Evolutionary conservation across 2,888 invertebrate species (phyloP).

Genomic region (Caenorhabditis macrosperma): DNA sequence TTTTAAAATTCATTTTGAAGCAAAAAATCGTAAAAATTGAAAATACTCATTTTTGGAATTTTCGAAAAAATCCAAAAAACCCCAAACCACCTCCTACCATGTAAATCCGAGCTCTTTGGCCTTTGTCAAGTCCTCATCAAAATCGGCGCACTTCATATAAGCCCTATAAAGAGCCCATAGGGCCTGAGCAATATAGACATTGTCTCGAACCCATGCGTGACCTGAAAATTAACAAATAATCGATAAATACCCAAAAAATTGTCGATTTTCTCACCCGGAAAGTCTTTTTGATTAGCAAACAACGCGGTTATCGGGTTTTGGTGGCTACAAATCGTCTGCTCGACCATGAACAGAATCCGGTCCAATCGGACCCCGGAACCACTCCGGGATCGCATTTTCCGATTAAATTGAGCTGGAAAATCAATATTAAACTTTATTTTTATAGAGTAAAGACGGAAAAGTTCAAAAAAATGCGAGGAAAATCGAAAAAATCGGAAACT

Average conservation of each 20-base stretch:
- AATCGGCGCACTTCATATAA: conserved; percentile 98
- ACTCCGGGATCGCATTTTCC: conserved; percentile 80
- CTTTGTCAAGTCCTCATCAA: conserved; percentile 97
- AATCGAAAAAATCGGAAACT: not conserved
- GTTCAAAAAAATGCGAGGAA: not conserved
- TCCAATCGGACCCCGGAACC: conserved; percentile 87
- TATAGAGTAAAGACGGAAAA: not conserved
- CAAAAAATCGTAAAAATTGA: not conserved
- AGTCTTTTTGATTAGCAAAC: conserved; percentile 87
- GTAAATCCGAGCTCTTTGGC: conserved; percentile 94
- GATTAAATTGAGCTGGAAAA: not conserved
- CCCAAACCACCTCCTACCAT: conserved; percentile 62
- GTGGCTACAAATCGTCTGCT: conserved; percentile 92
- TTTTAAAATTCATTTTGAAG: not conserved
- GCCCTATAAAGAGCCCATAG: conserved; percentile 99
- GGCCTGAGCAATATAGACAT: conserved; percentile 95
- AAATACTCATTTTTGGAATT: not conserved
- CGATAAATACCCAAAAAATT: not conserved
- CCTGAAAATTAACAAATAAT: conserved; percentile 79
- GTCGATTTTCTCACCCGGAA: conserved; percentile 68
- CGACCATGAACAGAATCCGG: conserved; percentile 94
- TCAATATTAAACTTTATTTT: not conserved
- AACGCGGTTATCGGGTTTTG: conserved; percentile 96
- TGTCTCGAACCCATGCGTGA: conserved; percentile 99
- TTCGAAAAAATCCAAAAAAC: not conserved